Percentiles rank a stretch among this genome's conserved stretches.
Evolutionary conservation across 2,113 vertebrate genomes (phyloP).

Genomic region (Vulpes vulpes): DNA sequence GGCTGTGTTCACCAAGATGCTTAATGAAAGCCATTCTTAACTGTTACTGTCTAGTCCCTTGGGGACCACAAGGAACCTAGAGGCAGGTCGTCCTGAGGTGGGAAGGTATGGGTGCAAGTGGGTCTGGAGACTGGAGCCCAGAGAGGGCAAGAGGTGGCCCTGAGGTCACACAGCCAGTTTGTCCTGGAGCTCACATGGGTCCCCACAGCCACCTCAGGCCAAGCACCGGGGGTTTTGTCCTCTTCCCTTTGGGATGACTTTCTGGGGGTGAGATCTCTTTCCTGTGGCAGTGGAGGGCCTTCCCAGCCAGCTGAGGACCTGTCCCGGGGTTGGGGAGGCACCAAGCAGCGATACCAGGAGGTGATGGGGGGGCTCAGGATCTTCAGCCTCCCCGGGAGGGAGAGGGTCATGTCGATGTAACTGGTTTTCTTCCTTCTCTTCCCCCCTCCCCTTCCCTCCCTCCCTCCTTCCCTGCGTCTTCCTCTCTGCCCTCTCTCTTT

Average conservation of each 20-base stretch:
- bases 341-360: neutral
- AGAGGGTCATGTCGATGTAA: constrained; percentile 81
- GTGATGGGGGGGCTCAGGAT: neutral
- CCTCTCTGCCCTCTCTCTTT: constrained; percentile 60
- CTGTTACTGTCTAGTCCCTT: too few species aligned
- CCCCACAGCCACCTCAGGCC: neutral
- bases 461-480: constrained; percentile 57
- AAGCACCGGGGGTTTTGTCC: neutral
- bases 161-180: neutral
- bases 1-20: rapidly evolving
- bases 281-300: neutral
- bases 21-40: neutral
- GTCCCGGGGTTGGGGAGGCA: too few species aligned
- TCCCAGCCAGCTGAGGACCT: neutral
- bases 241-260: neutral
- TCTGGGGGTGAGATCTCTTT: neutral
- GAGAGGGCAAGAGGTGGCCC: neutral
- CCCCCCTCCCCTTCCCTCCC: constrained; percentile 47
- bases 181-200: neutral
- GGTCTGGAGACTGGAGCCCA: neutral
- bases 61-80: neutral
- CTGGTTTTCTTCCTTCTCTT: constrained; percentile 84
- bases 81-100: neutral
- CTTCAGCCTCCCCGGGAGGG: neutral
- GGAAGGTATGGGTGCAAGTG: neutral